These are phyloP conservation scores for Sebastes matsubarae DNA, from an alignment of 2,797 vertebrate genomes.

Conservation along the genomic window DNA sequence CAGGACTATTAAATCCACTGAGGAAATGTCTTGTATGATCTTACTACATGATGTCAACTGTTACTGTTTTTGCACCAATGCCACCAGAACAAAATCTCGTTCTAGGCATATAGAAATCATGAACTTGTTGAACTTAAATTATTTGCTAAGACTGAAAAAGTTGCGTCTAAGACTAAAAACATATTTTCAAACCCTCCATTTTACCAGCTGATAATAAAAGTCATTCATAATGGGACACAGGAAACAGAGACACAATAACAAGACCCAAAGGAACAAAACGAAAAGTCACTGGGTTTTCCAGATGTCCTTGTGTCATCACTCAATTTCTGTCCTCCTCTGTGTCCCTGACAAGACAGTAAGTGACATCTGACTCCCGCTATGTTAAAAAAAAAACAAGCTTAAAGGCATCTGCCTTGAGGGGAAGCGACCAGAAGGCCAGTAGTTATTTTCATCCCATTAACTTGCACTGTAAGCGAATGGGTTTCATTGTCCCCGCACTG, in stretches of 20 bases:
- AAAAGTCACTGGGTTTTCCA: constrained; percentile 24
- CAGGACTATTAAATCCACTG: neutral
- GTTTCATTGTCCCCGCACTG: constrained; percentile 48
- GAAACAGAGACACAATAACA: constrained; percentile 33
- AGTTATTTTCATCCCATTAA: constrained; percentile 70
- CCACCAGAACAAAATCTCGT: neutral
- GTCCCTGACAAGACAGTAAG: constrained; percentile 13
- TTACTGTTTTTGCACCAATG: neutral
- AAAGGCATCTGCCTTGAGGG: constrained; percentile 28
- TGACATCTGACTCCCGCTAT: constrained; percentile 32
- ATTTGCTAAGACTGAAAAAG: neutral
- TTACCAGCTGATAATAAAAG: constrained; percentile 22
- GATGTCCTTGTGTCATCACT: constrained; percentile 37
- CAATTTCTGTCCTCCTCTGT: neutral
- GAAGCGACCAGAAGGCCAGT: constrained; percentile 30
- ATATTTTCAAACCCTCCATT: neutral
- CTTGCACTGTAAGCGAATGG: constrained; percentile 53
- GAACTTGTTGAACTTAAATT: neutral
- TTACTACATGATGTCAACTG: neutral
- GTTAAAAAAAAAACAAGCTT: constrained; percentile 14
- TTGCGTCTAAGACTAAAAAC: neutral
- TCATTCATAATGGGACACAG: constrained; percentile 10
- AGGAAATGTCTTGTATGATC: neutral
- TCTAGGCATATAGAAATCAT: neutral
- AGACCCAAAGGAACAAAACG: constrained; percentile 10